Evolutionary conservation across 2,113 vertebrate genomes (phyloP).

Genomic region (Corvus cornix): DNA sequence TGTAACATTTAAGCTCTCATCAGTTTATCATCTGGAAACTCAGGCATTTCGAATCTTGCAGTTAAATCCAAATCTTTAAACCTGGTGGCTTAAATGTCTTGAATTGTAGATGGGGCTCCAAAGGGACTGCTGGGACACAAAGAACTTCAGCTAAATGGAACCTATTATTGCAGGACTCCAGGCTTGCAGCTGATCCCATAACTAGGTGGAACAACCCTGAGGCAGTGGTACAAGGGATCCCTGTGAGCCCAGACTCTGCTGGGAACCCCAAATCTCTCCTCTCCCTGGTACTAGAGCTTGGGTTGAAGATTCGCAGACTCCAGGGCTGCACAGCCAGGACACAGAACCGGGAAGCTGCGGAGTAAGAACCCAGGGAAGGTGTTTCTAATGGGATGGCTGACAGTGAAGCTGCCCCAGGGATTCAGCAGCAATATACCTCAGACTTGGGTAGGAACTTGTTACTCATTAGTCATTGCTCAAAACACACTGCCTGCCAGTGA

Average conservation of each 20-base stretch:
- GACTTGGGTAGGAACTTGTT: not conserved
- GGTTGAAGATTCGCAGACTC: not conserved
- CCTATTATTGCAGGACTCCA: not conserved
- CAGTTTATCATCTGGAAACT: not conserved
- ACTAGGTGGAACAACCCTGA: not conserved
- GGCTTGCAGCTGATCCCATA: not conserved
- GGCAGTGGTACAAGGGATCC: not conserved
- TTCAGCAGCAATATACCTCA: not conserved
- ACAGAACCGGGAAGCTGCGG: not conserved
- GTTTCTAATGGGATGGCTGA: not conserved
- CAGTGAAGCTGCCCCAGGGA: not conserved
- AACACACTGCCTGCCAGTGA: not conserved
- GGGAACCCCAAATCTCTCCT: not conserved
- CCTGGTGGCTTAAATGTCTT: not conserved
- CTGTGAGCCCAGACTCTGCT: not conserved
- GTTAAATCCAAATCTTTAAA: not conserved
- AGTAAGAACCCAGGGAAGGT: not conserved
- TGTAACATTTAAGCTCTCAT: not conserved
- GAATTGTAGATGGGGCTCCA: not conserved
- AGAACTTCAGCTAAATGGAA: not conserved
- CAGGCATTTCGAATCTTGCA: not conserved
- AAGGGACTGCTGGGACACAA: not conserved
- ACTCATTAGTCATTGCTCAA: not conserved
- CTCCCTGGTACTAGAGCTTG: not conserved
- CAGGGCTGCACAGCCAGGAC: not conserved